Percentiles rank a stretch among this genome's conserved stretches.
Evolutionary conservation across 2,113 vertebrate species (phyloP).

Genomic region (Engystomops pustulosus): DNA sequence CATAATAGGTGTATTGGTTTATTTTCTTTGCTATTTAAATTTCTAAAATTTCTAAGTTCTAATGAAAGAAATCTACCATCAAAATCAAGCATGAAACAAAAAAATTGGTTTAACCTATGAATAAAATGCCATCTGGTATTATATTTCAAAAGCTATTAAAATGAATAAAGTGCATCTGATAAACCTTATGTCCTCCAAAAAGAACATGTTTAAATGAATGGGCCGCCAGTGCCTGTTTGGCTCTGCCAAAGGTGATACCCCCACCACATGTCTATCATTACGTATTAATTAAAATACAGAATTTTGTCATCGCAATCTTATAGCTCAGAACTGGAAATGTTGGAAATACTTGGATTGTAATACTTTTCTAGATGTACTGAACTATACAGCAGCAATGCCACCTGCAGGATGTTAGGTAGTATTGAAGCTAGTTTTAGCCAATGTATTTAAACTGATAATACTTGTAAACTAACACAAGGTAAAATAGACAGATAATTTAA

Average conservation of each 20-base stretch:
- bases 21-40: no score
- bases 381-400: background rate
- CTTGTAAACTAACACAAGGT: no score
- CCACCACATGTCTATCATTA: background rate
- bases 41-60: no score
- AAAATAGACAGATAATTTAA: no score
- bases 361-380: background rate
- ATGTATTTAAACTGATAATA: no score
- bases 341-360: background rate
- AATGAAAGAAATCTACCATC: no score
- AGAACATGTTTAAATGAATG: background rate
- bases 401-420: background rate
- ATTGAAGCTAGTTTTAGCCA: background rate
- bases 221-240: no score
- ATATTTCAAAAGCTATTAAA: no score
- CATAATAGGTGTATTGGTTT: no score
- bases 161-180: background rate
- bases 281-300: background rate
- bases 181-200: background rate
- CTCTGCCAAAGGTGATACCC: background rate
- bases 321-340: background rate
- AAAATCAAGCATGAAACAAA: no score
- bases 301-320: background rate
- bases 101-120: background rate
- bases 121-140: background rate